Percentiles rank a stretch among this genome's conserved stretches.
phyloP scores from a whole-genome alignment of 2,888 invertebrate species.

The Oscheius sp. region DNA sequence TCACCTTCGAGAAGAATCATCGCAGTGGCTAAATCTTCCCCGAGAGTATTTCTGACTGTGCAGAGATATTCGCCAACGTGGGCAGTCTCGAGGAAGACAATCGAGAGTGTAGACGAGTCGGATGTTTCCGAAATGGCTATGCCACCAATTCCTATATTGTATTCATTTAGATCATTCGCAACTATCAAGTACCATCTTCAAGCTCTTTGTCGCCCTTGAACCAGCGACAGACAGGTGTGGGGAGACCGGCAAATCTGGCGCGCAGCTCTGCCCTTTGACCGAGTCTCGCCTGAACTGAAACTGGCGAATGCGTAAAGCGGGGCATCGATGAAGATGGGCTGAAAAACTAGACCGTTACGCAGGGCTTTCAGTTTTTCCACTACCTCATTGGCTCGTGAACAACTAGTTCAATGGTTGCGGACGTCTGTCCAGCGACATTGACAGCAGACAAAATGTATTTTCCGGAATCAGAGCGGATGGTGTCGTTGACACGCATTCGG shows the following conservation, averaged over 20 bases:
- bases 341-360: slow-evolving; percentile 6
- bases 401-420: slow-evolving; percentile 47
- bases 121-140: slow-evolving; percentile 51
- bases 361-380: neutral
- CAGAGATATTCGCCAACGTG: slow-evolving; percentile 67
- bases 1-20: slow-evolving; percentile 66
- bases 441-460: slow-evolving; percentile 62
- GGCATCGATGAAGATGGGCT: slow-evolving; percentile 45
- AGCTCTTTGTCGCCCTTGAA: slow-evolving; percentile 61
- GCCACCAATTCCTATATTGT: slow-evolving; percentile 49
- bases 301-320: slow-evolving; percentile 62
- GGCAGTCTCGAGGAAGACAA: slow-evolving; percentile 56
- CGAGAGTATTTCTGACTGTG: slow-evolving; percentile 65
- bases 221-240: slow-evolving; percentile 63
- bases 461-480: slow-evolving; percentile 58
- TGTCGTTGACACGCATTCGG: slow-evolving; percentile 59
- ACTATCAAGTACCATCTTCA: slow-evolving; percentile 47
- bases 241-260: slow-evolving; percentile 64
- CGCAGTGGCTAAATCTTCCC: slow-evolving; percentile 68
- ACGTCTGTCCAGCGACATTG: slow-evolving; percentile 57
- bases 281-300: slow-evolving; percentile 59
- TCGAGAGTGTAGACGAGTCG: slow-evolving; percentile 50
- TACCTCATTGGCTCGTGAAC: slow-evolving; percentile 52
- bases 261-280: slow-evolving; percentile 61
- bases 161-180: neutral